phyloP scores from a whole-genome alignment of 1,140 invertebrate species.

The Eupristina koningsbergeri region DNA sequence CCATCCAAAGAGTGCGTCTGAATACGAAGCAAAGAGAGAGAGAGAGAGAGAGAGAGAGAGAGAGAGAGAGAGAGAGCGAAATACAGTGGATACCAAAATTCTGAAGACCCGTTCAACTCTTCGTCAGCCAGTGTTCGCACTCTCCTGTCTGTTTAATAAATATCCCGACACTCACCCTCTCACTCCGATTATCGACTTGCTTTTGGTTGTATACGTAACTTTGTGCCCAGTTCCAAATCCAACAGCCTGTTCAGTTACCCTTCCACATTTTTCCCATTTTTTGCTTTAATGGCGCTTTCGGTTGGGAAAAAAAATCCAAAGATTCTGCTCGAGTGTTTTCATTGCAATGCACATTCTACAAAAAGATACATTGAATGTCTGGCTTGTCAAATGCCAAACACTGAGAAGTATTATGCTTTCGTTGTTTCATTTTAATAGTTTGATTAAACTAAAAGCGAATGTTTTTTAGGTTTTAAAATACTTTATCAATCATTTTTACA shows the following conservation, averaged over 20 bases:
- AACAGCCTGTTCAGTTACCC: not conserved
- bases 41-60: not conserved
- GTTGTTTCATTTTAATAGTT: no score
- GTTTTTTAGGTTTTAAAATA: no score
- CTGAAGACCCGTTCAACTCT: not conserved
- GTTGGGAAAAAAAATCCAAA: not conserved
- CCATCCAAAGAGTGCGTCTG: not conserved
- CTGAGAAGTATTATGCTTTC: no score
- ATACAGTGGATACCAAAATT: no score
- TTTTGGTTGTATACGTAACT: not conserved
- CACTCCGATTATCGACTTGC: not conserved
- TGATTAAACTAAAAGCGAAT: no score
- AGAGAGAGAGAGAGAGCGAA: no score
- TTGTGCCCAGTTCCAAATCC: not conserved
- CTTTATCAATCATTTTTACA: no score
- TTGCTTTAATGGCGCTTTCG: not conserved
- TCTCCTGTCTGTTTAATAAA: not conserved
- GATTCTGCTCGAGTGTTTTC: no score
- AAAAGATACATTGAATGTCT: no score
- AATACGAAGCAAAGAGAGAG: not conserved
- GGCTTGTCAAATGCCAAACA: no score
- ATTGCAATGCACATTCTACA: not conserved
- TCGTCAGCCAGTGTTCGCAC: not conserved
- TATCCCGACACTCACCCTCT: not conserved
- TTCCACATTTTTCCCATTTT: not conserved